A percentile compares a stretch with the other conserved stretches of the same genome.
phyloP scores from a whole-genome alignment of 2,888 invertebrate species.

The Sthenelais limicola region DNA sequence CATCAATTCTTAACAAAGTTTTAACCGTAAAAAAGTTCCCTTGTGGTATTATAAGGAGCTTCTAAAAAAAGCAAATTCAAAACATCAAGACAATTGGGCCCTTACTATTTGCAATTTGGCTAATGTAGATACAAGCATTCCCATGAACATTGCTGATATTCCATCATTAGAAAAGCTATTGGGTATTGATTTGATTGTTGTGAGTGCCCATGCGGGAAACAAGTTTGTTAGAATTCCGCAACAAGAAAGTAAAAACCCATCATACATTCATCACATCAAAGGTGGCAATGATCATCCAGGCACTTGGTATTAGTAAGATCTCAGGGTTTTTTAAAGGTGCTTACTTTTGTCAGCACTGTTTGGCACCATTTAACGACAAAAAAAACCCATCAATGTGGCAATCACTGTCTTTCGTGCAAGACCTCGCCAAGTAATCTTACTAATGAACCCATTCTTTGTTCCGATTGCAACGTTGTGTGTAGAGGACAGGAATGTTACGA shows the following conservation, averaged over 20 bases:
- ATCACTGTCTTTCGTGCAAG: background rate
- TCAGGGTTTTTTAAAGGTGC: background rate
- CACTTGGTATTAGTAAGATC: background rate
- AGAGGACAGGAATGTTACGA: background rate
- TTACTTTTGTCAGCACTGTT: constrained; percentile 18
- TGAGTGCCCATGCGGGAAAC: background rate
- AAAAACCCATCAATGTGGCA: constrained; percentile 5
- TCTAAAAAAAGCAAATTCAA: background rate
- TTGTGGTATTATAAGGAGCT: background rate
- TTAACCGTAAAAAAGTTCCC: background rate
- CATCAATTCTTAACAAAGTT: background rate
- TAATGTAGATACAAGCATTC: background rate
- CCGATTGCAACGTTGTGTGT: background rate
- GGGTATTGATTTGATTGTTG: background rate
- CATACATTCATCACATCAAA: background rate
- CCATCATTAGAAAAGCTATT: background rate
- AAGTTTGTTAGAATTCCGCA: constrained; percentile 9
- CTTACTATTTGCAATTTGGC: background rate
- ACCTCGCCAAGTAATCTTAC: background rate
- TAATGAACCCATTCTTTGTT: background rate
- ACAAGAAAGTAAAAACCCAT: background rate
- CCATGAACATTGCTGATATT: background rate
- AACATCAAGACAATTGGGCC: background rate
- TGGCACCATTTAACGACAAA: background rate
- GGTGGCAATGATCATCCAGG: background rate